These are phyloP conservation scores for Apodemus sylvaticus DNA, from an alignment of 2,113 vertebrate species.

Conservation along the genomic window DNA sequence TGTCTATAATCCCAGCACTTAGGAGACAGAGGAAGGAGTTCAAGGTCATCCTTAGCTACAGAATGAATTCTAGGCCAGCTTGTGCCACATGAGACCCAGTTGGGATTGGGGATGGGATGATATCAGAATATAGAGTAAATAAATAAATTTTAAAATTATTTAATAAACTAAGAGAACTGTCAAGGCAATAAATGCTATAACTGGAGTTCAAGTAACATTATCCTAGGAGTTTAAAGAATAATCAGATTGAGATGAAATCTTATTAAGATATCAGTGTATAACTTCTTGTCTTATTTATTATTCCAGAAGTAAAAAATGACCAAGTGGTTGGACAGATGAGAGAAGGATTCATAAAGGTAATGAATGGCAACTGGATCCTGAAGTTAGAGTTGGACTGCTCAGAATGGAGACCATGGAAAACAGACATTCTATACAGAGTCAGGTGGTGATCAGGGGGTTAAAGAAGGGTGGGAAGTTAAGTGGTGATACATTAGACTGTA, in stretches of 20 bases:
- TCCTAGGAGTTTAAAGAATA: neutral
- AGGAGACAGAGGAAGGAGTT: neutral
- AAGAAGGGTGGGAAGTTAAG: neutral
- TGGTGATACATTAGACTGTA: neutral
- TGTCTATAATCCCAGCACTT: neutral
- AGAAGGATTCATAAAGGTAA: neutral
- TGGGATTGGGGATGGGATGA: too few species aligned
- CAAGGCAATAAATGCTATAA: neutral
- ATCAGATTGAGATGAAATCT: constrained; percentile 4
- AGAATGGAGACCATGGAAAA: neutral
- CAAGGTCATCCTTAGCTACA: neutral
- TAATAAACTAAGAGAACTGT: neutral
- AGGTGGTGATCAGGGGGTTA: neutral
- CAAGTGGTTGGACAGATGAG: neutral
- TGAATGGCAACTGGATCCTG: neutral
- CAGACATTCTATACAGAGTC: neutral
- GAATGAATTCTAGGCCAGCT: neutral
- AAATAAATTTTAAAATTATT: neutral
- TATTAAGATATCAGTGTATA: neutral
- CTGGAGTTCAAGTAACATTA: neutral
- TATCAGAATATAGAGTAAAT: too few species aligned
- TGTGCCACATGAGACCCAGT: neutral
- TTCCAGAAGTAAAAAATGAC: neutral
- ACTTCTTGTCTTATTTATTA: neutral
- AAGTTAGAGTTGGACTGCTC: neutral